Evolutionary conservation across 2,113 vertebrate genomes (phyloP), one percentile per base, ranked within the genome.

Genomic region (Salvelinus fontinalis): DNA sequence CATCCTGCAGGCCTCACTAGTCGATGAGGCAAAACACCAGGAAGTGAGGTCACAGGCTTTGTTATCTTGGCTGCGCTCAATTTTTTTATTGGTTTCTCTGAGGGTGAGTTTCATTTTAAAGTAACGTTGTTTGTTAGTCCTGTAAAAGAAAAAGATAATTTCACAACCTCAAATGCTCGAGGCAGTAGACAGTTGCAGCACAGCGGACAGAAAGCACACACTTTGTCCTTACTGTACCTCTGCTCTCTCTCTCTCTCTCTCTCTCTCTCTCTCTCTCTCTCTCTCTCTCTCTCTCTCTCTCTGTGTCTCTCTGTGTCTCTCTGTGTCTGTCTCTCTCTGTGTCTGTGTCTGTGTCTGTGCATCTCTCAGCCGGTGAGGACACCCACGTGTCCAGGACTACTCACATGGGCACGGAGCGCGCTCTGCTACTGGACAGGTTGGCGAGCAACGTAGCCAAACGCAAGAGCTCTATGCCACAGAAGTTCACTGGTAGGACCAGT

Each of bases 401-500:
- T 84, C 95, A 95, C 89, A 96, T 97, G 94, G 96, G 96, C 74
- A 95, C 88, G 39, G 96, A 98, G 88, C 95, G 97, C 78, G 96
- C 96, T 54, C 89, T 97, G 88, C 94, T 98, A 71, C 94, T 98
- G 87, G 96, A 98, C 92, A 93, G 95, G 88, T 93, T 97, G 81
- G 97, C 97, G 11, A 98, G 94, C 95, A 98, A 97, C 84, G 96
- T 98, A 62, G 96, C 97, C 90, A 97, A 97, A 84, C 90, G 97
- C 83, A 98, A 98, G 94, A 97, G 96, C 86, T 95, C 97, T 27
- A 97, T 98, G 97, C 97, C 97, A 39, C 97, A 97, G 90, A 97
- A 97, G 92, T 97, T 97, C 87, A 96, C 96, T 44, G 97, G 97
- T 97, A 96, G 96, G 95, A 92, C 84, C 34, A 60, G 14, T 71